phyloP scores from a whole-genome alignment of 2,113 vertebrate genomes.

The Sander lucioperca region DNA sequence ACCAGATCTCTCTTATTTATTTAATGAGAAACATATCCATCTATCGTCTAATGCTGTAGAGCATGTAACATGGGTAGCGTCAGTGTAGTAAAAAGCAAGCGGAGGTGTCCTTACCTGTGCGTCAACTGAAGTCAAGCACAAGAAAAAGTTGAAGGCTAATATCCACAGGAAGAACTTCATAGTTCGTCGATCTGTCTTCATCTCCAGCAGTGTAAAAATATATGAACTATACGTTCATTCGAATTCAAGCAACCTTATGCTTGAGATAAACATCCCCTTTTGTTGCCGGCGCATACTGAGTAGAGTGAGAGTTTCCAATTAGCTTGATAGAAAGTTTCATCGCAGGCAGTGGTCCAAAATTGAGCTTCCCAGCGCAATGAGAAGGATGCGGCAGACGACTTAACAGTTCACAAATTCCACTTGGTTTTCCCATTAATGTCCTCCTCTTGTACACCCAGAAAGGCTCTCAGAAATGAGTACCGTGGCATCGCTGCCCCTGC shows the following conservation, averaged over 20 bases:
- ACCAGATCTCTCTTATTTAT: neutral
- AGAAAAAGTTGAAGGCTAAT: slow-evolving; percentile 47
- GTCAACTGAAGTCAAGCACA: slow-evolving; percentile 35
- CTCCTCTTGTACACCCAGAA: neutral
- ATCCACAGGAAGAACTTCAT: slow-evolving; percentile 38
- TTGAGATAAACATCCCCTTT: neutral
- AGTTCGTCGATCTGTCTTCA: slow-evolving; percentile 6
- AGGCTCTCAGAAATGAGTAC: neutral
- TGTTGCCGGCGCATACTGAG: neutral
- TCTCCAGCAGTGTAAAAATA: neutral
- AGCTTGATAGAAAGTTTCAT: slow-evolving; percentile 28
- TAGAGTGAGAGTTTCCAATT: neutral
- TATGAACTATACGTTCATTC: neutral
- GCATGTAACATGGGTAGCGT: neutral
- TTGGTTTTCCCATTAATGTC: neutral
- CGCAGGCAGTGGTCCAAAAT: slow-evolving; percentile 10
- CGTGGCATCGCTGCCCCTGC: neutral
- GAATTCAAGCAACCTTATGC: neutral
- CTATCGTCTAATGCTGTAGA: too few species aligned
- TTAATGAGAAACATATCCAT: neutral
- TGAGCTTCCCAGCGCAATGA: neutral
- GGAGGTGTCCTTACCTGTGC: slow-evolving; percentile 63
- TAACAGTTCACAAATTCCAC: neutral
- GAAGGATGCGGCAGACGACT: neutral
- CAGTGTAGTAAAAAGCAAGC: neutral